Conservation (phyloP, 2,888 invertebrate genomes). For the Abscondita cerata region DNA sequence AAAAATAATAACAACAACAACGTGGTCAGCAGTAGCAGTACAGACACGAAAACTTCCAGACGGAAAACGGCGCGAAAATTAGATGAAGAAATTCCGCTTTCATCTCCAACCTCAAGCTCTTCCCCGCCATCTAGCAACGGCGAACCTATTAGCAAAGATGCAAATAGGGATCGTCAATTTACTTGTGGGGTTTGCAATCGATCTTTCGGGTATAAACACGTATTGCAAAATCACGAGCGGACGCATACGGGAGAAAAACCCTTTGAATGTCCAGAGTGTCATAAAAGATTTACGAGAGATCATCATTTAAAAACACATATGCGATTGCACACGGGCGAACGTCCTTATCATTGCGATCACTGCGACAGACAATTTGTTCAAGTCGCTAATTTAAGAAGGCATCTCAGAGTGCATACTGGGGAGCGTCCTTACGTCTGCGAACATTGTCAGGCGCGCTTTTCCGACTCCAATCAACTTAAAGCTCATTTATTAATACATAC, state of each 20-base stretch:
- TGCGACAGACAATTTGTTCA: slow-evolving; percentile 94
- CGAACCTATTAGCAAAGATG: slow-evolving; percentile 50
- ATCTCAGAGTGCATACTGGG: slow-evolving; percentile 89
- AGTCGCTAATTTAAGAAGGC: slow-evolving; percentile 89
- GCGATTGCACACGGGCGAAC: slow-evolving; percentile 91
- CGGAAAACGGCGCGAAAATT: slow-evolving; percentile 48
- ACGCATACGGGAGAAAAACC: slow-evolving; percentile 96
- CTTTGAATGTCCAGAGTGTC: slow-evolving; percentile 90
- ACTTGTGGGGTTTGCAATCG: slow-evolving; percentile 88
- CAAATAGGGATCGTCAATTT: slow-evolving; percentile 78
- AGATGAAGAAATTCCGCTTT: slow-evolving; percentile 60
- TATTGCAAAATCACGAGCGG: slow-evolving; percentile 91
- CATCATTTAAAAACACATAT: slow-evolving; percentile 94
- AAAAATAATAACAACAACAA: slow-evolving; percentile 58
- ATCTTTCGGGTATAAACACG: slow-evolving; percentile 93
- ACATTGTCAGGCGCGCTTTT: slow-evolving; percentile 84
- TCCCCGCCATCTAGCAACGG: slow-evolving; percentile 59
- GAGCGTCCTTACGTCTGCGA: slow-evolving; percentile 90
- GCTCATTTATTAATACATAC: slow-evolving; percentile 89
- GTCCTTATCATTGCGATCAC: slow-evolving; percentile 90
- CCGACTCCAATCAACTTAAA: slow-evolving; percentile 91
- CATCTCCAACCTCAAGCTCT: slow-evolving; percentile 65
- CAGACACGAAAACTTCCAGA: slow-evolving; percentile 54
- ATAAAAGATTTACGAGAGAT: slow-evolving; percentile 90
- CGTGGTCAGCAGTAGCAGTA: slow-evolving; percentile 59